These are phyloP conservation scores for Trialeurodes vaporariorum DNA, from an alignment of 1,140 invertebrate genomes.

Conservation along the genomic window DNA sequence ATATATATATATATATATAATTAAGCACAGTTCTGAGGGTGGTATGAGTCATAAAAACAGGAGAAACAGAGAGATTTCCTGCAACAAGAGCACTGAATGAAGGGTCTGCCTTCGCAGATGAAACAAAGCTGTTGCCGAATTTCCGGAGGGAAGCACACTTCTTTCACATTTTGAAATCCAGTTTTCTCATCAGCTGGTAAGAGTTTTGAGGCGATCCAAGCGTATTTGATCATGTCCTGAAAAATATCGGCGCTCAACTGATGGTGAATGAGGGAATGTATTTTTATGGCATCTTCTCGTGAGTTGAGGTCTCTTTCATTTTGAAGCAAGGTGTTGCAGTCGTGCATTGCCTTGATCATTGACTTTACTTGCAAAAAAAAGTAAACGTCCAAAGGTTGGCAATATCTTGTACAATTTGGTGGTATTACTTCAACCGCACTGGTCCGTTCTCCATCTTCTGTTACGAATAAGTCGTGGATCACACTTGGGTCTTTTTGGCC, in stretches of 20 bases:
- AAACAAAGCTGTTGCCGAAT: not conserved
- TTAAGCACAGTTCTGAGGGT: constrained; percentile 9
- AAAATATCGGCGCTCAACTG: constrained; percentile 15
- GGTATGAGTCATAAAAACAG: constrained; percentile 15
- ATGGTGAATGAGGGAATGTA: constrained; percentile 20
- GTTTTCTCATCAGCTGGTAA: not conserved
- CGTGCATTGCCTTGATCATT: constrained; percentile 14
- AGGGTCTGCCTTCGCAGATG: constrained; percentile 5
- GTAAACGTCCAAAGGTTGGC: constrained; percentile 14
- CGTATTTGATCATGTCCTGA: constrained; percentile 21
- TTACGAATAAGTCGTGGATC: not conserved
- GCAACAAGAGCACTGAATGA: constrained; percentile 14
- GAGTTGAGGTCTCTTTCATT: constrained; percentile 4
- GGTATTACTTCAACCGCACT: constrained; percentile 10
- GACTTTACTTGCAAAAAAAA: constrained; percentile 12
- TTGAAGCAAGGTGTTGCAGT: constrained; percentile 7
- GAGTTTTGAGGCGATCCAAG: constrained; percentile 13
- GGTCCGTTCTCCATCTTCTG: not conserved
- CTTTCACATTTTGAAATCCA: not conserved
- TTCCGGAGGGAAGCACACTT: not conserved
- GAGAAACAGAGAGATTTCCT: constrained; percentile 12
- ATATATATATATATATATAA: too few relatives aligned
- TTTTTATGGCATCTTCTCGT: constrained; percentile 14
- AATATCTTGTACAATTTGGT: constrained; percentile 10
- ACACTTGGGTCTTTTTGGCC: constrained; percentile 10